These are phyloP conservation scores for Psammodynastes pulverulentus DNA, from an alignment of 2,113 vertebrate species.

Conservation along the genomic window DNA sequence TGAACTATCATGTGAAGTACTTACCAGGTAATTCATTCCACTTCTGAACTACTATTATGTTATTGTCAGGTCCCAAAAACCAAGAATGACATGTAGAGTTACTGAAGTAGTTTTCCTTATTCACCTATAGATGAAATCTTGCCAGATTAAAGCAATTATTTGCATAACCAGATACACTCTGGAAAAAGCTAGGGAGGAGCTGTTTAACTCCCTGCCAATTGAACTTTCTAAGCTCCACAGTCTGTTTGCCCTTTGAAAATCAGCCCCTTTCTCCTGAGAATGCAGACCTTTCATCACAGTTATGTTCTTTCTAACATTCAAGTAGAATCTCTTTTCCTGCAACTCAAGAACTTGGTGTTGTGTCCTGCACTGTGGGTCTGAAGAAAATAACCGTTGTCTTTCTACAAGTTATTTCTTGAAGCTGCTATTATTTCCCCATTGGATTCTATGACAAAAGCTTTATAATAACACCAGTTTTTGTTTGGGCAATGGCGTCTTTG, in stretches of 20 bases:
- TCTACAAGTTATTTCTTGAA: not conserved
- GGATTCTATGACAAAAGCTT: not conserved
- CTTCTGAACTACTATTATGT: not conserved
- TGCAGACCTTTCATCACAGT: not conserved
- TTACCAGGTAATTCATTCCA: not conserved
- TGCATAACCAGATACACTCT: not conserved
- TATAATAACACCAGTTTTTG: not conserved
- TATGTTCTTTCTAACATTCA: not conserved
- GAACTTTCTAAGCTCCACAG: not conserved
- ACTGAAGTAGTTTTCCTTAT: not conserved
- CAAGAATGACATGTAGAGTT: not conserved
- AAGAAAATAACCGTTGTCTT: not conserved
- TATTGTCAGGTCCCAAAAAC: not conserved
- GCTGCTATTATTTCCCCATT: not conserved
- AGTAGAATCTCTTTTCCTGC: not conserved
- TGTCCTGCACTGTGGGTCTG: not conserved
- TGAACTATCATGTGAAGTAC: not conserved
- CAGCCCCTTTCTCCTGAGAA: not conserved
- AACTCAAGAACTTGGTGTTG: not conserved
- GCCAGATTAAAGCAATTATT: not conserved
- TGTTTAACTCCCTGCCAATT: not conserved
- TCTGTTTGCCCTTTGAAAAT: not conserved
- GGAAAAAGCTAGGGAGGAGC: not conserved
- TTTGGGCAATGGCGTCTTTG: not conserved
- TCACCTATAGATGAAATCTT: not conserved